These are phyloP conservation scores for Drosophila siamana DNA, from an alignment of 2,888 invertebrate species.

Conservation along the genomic window DNA sequence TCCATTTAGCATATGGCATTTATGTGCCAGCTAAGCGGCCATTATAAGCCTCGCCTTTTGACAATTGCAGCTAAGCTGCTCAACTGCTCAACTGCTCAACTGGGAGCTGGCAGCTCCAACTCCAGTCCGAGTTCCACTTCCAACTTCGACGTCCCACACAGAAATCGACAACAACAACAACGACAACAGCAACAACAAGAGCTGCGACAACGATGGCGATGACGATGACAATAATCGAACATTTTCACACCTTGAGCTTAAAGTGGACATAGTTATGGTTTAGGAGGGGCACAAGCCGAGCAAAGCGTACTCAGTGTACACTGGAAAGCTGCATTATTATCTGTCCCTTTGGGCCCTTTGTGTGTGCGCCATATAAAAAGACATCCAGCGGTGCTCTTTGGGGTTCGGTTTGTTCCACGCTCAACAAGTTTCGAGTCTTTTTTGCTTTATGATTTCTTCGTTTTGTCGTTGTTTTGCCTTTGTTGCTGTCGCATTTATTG, in stretches of 20 bases:
- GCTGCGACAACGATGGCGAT: slow-evolving; percentile 24
- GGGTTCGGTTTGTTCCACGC: slow-evolving; percentile 34
- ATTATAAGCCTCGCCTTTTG: slow-evolving; percentile 69
- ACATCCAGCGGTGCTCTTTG: slow-evolving; percentile 57
- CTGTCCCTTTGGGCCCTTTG: slow-evolving; percentile 55
- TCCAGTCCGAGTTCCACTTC: neutral
- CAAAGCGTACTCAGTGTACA: neutral
- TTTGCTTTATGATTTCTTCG: slow-evolving; percentile 35
- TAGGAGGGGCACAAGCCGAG: slow-evolving; percentile 18
- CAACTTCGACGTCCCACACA: slow-evolving; percentile 37
- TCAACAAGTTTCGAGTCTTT: slow-evolving; percentile 66
- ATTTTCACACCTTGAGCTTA: slow-evolving; percentile 83
- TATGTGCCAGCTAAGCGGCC: slow-evolving; percentile 75
- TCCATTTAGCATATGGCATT: slow-evolving; percentile 76
- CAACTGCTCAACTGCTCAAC: slow-evolving; percentile 29
- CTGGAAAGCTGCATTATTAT: slow-evolving; percentile 60
- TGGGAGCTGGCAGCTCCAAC: neutral
- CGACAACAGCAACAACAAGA: neutral
- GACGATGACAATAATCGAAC: slow-evolving; percentile 82
- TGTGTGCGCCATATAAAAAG: slow-evolving; percentile 58
- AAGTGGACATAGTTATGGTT: slow-evolving; percentile 54
- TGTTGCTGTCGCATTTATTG: slow-evolving; percentile 29
- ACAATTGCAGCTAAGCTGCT: slow-evolving; percentile 77
- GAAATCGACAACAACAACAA: slow-evolving; percentile 26
- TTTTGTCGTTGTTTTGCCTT: slow-evolving; percentile 2